Percentiles rank a stretch among this genome's conserved stretches.
Evolutionary conservation across 1,140 invertebrate genomes (phyloP).

Genomic region (Atta texana): DNA sequence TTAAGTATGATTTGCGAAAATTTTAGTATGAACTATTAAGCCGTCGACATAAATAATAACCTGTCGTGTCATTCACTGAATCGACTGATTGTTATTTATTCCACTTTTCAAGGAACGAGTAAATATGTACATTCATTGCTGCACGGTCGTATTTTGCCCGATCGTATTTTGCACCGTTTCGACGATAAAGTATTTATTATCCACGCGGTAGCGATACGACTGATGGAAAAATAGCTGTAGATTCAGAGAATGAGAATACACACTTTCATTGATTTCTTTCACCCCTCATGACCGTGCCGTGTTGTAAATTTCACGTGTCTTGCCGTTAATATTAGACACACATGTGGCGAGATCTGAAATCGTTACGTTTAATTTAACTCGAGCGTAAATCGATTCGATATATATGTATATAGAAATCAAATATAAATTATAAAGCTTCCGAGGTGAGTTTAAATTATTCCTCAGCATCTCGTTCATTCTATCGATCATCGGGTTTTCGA

Average conservation of each 20-base stretch:
- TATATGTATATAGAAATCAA: too few relatives aligned
- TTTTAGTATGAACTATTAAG: neutral
- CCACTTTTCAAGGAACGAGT: neutral
- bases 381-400: neutral
- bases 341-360: neutral
- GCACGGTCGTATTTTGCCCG: neutral
- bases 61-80: neutral
- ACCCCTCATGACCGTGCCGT: constrained; percentile 55
- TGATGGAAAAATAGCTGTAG: constrained; percentile 65
- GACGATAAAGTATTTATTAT: constrained; percentile 79
- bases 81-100: constrained; percentile 12
- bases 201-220: neutral
- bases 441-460: neutral
- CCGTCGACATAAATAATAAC: neutral
- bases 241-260: constrained; percentile 76
- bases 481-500: constrained; percentile 39
- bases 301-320: constrained; percentile 60
- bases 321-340: constrained; percentile 20
- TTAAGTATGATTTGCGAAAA: neutral
- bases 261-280: constrained; percentile 79
- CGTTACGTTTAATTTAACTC: neutral
- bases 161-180: constrained; percentile 56
- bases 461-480: neutral
- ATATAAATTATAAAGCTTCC: neutral
- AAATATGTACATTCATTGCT: neutral